phyloP scores from a whole-genome alignment of 2,113 vertebrate species.

The Thunnus thynnus region DNA sequence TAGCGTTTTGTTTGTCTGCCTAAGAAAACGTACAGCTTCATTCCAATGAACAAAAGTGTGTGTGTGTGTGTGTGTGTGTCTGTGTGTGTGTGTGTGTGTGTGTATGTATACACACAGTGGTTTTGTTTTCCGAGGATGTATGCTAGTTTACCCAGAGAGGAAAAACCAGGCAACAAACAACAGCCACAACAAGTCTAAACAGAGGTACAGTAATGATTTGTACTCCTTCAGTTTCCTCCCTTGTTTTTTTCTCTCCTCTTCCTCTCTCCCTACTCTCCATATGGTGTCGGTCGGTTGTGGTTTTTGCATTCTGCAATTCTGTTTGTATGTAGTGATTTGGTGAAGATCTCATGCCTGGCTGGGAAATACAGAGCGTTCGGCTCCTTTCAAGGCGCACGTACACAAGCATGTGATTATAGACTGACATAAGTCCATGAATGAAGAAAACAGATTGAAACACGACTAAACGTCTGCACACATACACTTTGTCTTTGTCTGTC shows the following conservation, averaged over 20 bases:
- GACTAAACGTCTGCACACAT: slow-evolving; percentile 14
- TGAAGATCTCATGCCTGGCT: slow-evolving; percentile 27
- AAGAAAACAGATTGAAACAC: slow-evolving; percentile 14
- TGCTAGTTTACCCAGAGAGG: slow-evolving; percentile 51
- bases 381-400: not conserved
- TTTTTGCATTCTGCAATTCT: slow-evolving; percentile 42
- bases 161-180: slow-evolving; percentile 63
- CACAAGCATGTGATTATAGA: slow-evolving; percentile 11
- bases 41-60: slow-evolving; percentile 1
- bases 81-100: slow-evolving; percentile 12
- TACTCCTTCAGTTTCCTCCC: not conserved
- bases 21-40: slow-evolving; percentile 15
- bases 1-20: not conserved
- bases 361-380: slow-evolving; percentile 1
- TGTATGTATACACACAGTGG: slow-evolving; percentile 26
- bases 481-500: not conserved
- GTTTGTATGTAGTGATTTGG: slow-evolving; percentile 30
- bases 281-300: slow-evolving; percentile 38
- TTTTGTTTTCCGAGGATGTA: slow-evolving; percentile 64
- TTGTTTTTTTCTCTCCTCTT: not conserved
- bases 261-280: slow-evolving; percentile 18
- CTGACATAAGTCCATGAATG: slow-evolving; percentile 11
- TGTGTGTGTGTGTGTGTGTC: not conserved
- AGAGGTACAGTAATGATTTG: slow-evolving; percentile 44
- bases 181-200: slow-evolving; percentile 56